Evolutionary conservation across 1,140 invertebrate species (phyloP).

Genomic region (Littorina saxatilis): DNA sequence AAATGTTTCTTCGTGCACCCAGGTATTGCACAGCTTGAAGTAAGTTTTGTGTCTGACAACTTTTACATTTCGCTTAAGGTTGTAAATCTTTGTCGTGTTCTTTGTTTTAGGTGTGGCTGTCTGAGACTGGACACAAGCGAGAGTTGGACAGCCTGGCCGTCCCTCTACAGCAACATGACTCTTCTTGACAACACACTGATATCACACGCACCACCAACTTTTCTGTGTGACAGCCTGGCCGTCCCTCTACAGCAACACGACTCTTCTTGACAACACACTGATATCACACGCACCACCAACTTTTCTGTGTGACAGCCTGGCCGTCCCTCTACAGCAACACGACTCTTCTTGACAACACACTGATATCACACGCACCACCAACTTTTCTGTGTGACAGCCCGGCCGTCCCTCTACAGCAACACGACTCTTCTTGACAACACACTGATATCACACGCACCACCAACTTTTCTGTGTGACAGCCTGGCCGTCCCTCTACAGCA

Average conservation of each 20-base stretch:
- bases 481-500: slow-evolving; percentile 37
- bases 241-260: slow-evolving; percentile 50
- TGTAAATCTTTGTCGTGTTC: not conserved
- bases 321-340: slow-evolving; percentile 52
- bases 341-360: slow-evolving; percentile 3
- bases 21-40: no score
- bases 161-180: slow-evolving; percentile 44
- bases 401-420: slow-evolving; percentile 55
- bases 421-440: slow-evolving; percentile 5
- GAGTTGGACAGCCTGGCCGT: slow-evolving; percentile 71
- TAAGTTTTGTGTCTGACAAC: no score
- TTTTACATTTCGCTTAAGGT: no score
- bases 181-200: slow-evolving; percentile 4
- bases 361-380: no score
- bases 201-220: not conserved
- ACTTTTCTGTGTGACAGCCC: slow-evolving; percentile 56
- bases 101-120: slow-evolving; percentile 66
- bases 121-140: slow-evolving; percentile 69
- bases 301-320: slow-evolving; percentile 60
- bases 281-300: no score
- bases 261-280: not conserved
- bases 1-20: no score
- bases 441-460: no score
- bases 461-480: not conserved
- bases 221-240: slow-evolving; percentile 62